These are phyloP conservation scores for Leptinotarsa undecemlineata DNA, from an alignment of 1,140 invertebrate genomes.

Conservation along the genomic window DNA sequence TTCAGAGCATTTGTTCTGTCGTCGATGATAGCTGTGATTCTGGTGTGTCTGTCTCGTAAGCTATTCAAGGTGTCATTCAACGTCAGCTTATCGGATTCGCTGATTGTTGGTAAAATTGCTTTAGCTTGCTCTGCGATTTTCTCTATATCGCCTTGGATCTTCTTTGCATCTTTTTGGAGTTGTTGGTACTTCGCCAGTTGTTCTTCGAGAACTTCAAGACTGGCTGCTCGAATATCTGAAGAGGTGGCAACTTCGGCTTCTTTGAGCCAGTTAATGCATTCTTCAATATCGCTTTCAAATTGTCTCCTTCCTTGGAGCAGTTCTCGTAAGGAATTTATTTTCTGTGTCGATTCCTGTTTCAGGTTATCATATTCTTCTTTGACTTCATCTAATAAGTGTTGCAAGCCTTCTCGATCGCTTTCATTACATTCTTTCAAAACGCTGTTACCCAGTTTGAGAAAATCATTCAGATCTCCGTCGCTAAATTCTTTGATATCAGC, in stretches of 20 bases:
- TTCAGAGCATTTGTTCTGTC: conserved; percentile 74
- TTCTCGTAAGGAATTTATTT: conserved; percentile 72
- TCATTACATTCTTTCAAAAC: conserved; percentile 81
- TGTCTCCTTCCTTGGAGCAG: conserved; percentile 74
- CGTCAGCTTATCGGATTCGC: conserved; percentile 80
- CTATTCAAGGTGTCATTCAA: conserved; percentile 77
- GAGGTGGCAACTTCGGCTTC: conserved; percentile 84
- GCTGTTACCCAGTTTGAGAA: conserved; percentile 74
- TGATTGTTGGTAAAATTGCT: conserved; percentile 77
- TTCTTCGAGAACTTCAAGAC: conserved; percentile 80
- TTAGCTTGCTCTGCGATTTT: conserved; percentile 79
- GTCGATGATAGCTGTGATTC: conserved; percentile 73
- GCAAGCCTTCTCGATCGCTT: conserved; percentile 67
- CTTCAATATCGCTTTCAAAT: conserved; percentile 80
- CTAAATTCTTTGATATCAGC: conserved; percentile 78
- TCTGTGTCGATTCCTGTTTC: conserved; percentile 72
- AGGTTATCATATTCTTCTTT: conserved; percentile 71
- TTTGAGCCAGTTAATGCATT: conserved; percentile 82
- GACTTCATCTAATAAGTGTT: conserved; percentile 69
- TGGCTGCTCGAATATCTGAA: conserved; percentile 76
- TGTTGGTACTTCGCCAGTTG: conserved; percentile 83
- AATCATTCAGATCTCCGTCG: conserved; percentile 73
- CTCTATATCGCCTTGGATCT: conserved; percentile 70
- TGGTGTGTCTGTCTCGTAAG: conserved; percentile 75
- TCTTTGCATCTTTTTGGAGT: conserved; percentile 73